Percentiles rank a stretch among this genome's conserved stretches.
phyloP scores from a whole-genome alignment of 1,140 invertebrate genomes.

The Drosophila obscura region DNA sequence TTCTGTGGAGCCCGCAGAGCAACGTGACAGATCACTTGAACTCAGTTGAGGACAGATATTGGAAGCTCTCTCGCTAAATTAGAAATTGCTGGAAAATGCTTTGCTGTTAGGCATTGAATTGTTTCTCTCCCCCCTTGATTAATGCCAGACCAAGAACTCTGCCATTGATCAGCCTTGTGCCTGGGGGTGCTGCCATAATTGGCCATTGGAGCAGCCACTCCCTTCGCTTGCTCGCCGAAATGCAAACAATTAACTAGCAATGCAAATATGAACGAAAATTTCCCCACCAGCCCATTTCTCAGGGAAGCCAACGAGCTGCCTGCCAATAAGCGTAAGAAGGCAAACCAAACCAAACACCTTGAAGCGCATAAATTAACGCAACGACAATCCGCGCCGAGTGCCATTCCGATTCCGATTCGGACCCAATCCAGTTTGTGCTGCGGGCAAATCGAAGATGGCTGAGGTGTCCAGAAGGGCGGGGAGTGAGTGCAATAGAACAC shows the following conservation, averaged over 20 bases:
- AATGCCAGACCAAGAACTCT: constrained; percentile 22
- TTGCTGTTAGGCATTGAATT: background rate
- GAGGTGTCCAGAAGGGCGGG: constrained; percentile 9
- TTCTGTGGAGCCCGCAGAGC: background rate
- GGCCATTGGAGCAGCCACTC: constrained; percentile 24
- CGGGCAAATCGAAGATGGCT: constrained; percentile 41
- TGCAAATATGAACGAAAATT: constrained; percentile 37
- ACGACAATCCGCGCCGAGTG: constrained; percentile 4
- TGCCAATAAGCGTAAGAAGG: constrained; percentile 55
- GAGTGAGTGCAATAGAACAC: background rate
- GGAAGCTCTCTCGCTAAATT: no score
- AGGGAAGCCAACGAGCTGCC: constrained; percentile 33
- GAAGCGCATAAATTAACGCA: constrained; percentile 47
- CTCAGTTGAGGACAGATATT: no score
- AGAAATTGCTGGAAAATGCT: no score
- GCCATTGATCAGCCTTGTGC: constrained; percentile 26
- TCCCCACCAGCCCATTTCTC: constrained; percentile 30
- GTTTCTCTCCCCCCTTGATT: background rate
- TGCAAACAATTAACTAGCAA: constrained; percentile 49
- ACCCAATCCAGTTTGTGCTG: constrained; percentile 42
- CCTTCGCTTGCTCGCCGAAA: constrained; percentile 39
- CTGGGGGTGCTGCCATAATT: constrained; percentile 22
- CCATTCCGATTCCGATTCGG: background rate
- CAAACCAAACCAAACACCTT: constrained; percentile 60
- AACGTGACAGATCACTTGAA: background rate